Evolutionary conservation across 2,888 invertebrate genomes (phyloP), one percentile per base, ranked within the genome.

Genomic region (Monopis laevigella): DNA sequence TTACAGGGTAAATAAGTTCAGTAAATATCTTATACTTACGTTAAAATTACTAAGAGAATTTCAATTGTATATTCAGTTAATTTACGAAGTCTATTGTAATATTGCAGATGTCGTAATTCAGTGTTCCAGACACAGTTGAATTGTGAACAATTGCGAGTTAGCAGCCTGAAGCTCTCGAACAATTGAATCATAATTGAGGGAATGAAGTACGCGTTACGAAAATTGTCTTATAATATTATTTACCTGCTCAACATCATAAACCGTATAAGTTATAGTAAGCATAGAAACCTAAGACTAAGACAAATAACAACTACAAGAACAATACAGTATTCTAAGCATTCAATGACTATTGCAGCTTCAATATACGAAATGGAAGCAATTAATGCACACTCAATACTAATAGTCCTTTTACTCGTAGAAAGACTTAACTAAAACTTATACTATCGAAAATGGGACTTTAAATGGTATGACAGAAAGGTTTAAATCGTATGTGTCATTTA

Each of bases 361-460:
- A 59, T 61, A 59, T 62, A 59, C 58, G 56, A 55, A 54, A 51
- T 52, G 46, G 50, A 56, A 53, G 61, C 65, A 65, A 73, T 72
- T 68, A 68, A 66, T 64, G 56, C 59, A 60, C 57, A 56, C 58
- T 64, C 54, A 51, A 52, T 54, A 52, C 55, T 63, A 66, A 72
- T 66, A 55, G 58, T 45, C 47, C 45, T 40, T 41, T 44, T 38
- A 53, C 38, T 44, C 44, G 43, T 50, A 43, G 48, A 63, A 49
- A 44, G 53, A 52, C 62, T 44, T 50, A 65, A 51, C 46, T 44
- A 16, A 40, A 12, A 11, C 10, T n/a, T 26, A 24, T 13, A 28
- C 50, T 41, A 56, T 62, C 45, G 44, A 41, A 68, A 62, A 60
- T 26, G 49, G 35, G 49, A 50, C 52, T 65, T 50, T 64, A 59